phyloP scores from a whole-genome alignment of 1,140 invertebrate genomes.

The Delia radicum region DNA sequence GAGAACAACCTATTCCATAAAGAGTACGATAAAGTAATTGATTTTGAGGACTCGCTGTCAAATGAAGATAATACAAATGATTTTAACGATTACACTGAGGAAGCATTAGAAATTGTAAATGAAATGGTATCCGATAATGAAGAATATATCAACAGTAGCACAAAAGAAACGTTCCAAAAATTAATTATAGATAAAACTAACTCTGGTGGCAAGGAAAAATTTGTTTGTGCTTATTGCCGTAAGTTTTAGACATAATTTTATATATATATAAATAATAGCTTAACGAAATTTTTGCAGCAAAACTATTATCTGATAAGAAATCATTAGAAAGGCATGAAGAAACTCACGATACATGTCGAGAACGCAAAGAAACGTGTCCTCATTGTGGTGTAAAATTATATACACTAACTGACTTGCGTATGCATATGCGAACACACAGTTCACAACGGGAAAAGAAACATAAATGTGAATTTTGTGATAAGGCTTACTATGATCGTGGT shows the following conservation, averaged over 20 bases:
- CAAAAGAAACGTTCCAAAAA: too few species aligned
- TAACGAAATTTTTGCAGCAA: not conserved
- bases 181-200: too few species aligned
- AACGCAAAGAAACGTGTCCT: constrained; percentile 19
- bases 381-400: constrained; percentile 19
- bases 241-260: too few species aligned
- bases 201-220: too few species aligned
- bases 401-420: not conserved
- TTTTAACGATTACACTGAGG: too few species aligned
- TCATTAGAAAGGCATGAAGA: not conserved
- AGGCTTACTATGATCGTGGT: constrained; percentile 21
- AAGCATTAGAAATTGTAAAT: too few species aligned
- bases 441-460: constrained; percentile 9
- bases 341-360: constrained; percentile 11
- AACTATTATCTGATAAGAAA: not conserved
- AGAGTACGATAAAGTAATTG: too few species aligned
- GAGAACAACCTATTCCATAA: too few species aligned
- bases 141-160: too few species aligned
- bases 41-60: too few species aligned
- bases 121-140: too few species aligned
- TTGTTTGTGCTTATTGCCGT: not conserved
- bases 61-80: too few species aligned
- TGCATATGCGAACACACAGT: constrained; percentile 18
- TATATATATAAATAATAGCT: not conserved
- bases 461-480: constrained; percentile 21